Conservation (phyloP, 2,888 invertebrate species). For the Troides aeacus region DNA sequence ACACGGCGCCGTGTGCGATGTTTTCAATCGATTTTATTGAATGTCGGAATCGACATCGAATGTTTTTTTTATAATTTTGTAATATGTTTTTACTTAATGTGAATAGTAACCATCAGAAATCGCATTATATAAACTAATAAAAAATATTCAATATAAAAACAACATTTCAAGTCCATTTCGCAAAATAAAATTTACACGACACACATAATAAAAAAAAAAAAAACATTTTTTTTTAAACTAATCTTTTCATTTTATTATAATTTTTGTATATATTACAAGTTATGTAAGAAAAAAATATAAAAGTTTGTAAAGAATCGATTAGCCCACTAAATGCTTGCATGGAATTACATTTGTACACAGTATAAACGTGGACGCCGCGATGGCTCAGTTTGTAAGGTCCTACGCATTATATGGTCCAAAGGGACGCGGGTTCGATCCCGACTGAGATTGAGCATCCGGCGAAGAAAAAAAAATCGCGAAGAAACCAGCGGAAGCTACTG, state of each 20-base stretch:
- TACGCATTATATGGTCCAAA: too few relatives aligned
- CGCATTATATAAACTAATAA: conserved; percentile 4
- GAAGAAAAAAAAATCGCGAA: too few relatives aligned
- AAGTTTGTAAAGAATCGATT: conserved; percentile 37
- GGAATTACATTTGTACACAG: conserved; percentile 51
- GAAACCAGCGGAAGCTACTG: too few relatives aligned
- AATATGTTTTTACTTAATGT: background rate
- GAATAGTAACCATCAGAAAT: conserved; percentile 8
- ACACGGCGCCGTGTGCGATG: too few relatives aligned
- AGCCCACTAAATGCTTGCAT: conserved; percentile 59
- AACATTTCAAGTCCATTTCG: conserved; percentile 7
- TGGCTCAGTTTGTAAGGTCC: too few relatives aligned
- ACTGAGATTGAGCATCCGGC: too few relatives aligned
- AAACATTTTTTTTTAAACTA: conserved; percentile 17
- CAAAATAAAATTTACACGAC: conserved; percentile 24
- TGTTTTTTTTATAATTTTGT: background rate
- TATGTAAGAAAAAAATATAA: conserved; percentile 33
- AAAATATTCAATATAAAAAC: conserved; percentile 4
- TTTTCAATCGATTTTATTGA: too few relatives aligned
- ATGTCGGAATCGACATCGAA: too few relatives aligned
- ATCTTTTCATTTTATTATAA: conserved; percentile 7
- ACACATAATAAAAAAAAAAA: conserved; percentile 26
- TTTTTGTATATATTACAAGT: conserved; percentile 16
- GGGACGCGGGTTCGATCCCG: too few relatives aligned
- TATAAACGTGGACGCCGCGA: conserved; percentile 13